phyloP scores from a whole-genome alignment of 1,140 invertebrate genomes.

The Papilio aristodemus region DNA sequence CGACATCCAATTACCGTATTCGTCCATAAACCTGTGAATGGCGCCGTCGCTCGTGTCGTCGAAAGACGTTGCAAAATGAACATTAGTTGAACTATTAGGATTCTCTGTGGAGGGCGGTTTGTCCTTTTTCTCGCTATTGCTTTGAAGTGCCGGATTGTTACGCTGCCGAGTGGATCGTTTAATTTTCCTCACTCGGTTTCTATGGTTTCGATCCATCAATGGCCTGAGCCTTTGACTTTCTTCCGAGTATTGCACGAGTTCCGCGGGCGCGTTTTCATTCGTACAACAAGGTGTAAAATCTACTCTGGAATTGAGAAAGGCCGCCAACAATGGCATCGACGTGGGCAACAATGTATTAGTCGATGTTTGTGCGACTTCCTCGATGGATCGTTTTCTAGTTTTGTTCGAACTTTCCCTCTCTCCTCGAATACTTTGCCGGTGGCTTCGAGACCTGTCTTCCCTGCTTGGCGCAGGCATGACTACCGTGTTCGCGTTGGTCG shows the following conservation, averaged over 20 bases:
- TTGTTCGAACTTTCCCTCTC: slow-evolving; percentile 71
- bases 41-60: slow-evolving; percentile 93
- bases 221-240: slow-evolving; percentile 70
- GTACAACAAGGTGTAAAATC: slow-evolving; percentile 79
- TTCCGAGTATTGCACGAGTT: slow-evolving; percentile 53
- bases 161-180: slow-evolving; percentile 76
- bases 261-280: slow-evolving; percentile 53
- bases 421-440: slow-evolving; percentile 68
- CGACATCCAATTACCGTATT: slow-evolving; percentile 87
- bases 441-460: slow-evolving; percentile 68
- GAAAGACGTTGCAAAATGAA: slow-evolving; percentile 90
- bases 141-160: slow-evolving; percentile 63
- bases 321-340: slow-evolving; percentile 83
- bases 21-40: slow-evolving; percentile 91
- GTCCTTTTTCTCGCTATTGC: slow-evolving; percentile 59
- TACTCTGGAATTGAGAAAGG: slow-evolving; percentile 82
- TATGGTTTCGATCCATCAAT: slow-evolving; percentile 77
- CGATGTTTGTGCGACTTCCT: slow-evolving; percentile 83
- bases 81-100: slow-evolving; percentile 61
- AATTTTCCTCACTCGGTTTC: slow-evolving; percentile 76
- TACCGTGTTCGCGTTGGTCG: slow-evolving; percentile 77
- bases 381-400: slow-evolving; percentile 77
- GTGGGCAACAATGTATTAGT: slow-evolving; percentile 83
- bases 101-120: slow-evolving; percentile 60
- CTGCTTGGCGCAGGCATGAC: slow-evolving; percentile 74